Percentiles rank a stretch among this genome's conserved stretches.
These are phyloP conservation scores for Synanthedon formicaeformis DNA, from an alignment of 2,888 invertebrate species.

Conservation along the genomic window DNA sequence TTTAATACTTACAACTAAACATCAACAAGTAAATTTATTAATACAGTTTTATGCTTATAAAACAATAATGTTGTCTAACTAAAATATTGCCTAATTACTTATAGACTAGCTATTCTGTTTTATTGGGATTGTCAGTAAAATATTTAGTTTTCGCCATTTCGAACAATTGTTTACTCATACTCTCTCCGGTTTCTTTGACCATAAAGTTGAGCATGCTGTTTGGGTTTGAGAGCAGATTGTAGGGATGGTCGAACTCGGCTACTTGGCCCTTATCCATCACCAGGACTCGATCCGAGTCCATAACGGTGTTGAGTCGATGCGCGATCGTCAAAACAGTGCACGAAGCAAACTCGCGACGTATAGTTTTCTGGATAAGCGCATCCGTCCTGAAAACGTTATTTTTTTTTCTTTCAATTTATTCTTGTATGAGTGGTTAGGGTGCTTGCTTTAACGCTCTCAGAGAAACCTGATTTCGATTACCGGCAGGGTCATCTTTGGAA, in stretches of 20 bases:
- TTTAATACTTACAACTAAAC: background rate
- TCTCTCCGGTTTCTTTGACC: conserved; percentile 76
- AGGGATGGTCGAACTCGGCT: conserved; percentile 78
- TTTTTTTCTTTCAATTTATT: background rate
- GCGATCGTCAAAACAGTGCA: conserved; percentile 93
- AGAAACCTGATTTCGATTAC: too few species aligned
- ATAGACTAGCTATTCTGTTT: too few species aligned
- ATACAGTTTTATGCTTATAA: background rate
- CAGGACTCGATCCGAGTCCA: conserved; percentile 89
- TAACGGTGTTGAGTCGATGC: conserved; percentile 90
- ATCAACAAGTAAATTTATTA: background rate
- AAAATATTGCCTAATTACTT: background rate
- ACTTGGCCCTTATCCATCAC: conserved; percentile 86
- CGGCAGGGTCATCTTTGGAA: too few species aligned
- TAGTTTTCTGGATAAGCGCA: conserved; percentile 84
- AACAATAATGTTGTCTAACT: background rate
- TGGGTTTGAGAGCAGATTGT: conserved; percentile 69
- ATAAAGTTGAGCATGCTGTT: conserved; percentile 73
- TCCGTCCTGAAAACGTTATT: conserved; percentile 62
- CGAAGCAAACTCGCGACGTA: conserved; percentile 78
- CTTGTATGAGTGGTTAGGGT: too few species aligned
- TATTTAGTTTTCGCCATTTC: conserved; percentile 49
- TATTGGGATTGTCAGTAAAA: conserved; percentile 17
- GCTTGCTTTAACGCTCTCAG: too few species aligned
- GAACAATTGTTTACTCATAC: conserved; percentile 35